A percentile compares a stretch with the other conserved stretches of the same genome.
Conservation (phyloP, 30 jellyfish, hydroid and myxozoan genomes). For the Morbakka virulenta region DNA sequence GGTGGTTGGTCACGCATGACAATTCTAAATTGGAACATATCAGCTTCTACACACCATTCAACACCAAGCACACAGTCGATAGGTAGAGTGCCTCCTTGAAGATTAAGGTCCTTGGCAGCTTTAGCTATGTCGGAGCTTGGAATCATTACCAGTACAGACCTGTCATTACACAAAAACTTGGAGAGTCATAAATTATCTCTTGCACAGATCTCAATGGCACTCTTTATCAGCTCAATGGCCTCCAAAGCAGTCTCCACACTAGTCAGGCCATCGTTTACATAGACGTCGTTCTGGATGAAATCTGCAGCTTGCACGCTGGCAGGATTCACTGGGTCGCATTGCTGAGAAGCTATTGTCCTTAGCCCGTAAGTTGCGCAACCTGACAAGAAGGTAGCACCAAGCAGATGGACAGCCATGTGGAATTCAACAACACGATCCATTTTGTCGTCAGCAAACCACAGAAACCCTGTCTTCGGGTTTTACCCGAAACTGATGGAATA, state of each 20-base stretch:
- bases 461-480: slow-evolving; percentile 21
- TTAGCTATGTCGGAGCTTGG: slow-evolving; percentile 23
- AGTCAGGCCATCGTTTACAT: slow-evolving; percentile 6
- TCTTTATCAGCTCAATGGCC: slow-evolving; percentile 3
- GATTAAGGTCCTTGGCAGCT: background rate
- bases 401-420: slow-evolving; percentile 21
- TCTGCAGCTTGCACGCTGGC: slow-evolving; percentile 12
- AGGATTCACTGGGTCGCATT: too few relatives aligned
- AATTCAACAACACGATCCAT: background rate
- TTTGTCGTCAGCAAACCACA: slow-evolving; percentile 45
- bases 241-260: slow-evolving; percentile 1
- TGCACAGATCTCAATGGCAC: slow-evolving; percentile 6
- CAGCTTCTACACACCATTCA: too few relatives aligned
- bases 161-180: slow-evolving; percentile 6
- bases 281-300: slow-evolving; percentile 6
- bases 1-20: too few relatives aligned
- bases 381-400: slow-evolving; percentile 33
- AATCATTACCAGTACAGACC: slow-evolving; percentile 1
- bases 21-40: too few relatives aligned
- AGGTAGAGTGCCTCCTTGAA: slow-evolving; percentile 6
- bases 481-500: slow-evolving; percentile 36
- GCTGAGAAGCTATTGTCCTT: slow-evolving; percentile 22
- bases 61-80: too few relatives aligned
- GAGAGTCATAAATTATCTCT: slow-evolving; percentile 7
- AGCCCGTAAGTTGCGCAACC: slow-evolving; percentile 39